Conservation (phyloP, 2,797 vertebrate species). For the Falco rusticolus region DNA sequence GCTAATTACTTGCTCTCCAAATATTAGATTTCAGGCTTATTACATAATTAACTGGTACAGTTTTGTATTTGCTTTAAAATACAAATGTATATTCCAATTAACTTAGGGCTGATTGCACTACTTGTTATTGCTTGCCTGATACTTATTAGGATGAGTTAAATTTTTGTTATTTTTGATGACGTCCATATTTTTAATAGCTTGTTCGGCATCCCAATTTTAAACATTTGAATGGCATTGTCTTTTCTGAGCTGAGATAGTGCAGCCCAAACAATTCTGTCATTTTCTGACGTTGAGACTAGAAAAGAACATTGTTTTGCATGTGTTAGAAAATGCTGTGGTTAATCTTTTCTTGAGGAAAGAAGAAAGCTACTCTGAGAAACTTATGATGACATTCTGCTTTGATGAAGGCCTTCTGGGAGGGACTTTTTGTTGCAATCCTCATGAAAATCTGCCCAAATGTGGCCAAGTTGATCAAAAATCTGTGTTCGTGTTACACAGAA, state of each 20-base stretch:
- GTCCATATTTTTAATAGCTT: neutral
- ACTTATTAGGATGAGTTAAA: neutral
- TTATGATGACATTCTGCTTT: neutral
- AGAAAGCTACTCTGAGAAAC: neutral
- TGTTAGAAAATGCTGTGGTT: neutral
- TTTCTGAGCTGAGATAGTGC: neutral
- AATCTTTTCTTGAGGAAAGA: neutral
- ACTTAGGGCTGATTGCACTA: neutral
- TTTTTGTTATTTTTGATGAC: neutral
- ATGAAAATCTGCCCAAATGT: neutral
- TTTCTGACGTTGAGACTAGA: neutral
- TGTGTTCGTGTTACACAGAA: neutral
- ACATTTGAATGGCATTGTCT: neutral
- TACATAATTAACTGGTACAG: neutral
- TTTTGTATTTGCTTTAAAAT: neutral
- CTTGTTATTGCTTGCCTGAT: neutral
- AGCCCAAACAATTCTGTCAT: conserved; percentile 12
- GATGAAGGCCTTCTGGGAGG: neutral
- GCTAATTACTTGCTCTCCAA: conserved; percentile 10
- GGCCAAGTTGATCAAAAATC: neutral
- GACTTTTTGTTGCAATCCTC: neutral
- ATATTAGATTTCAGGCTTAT: neutral
- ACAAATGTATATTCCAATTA: neutral
- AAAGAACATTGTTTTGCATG: neutral
- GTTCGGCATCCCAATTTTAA: neutral